These are phyloP conservation scores for Muscidifurax raptorellus DNA, from an alignment of 1,140 invertebrate genomes.

Conservation along the genomic window DNA sequence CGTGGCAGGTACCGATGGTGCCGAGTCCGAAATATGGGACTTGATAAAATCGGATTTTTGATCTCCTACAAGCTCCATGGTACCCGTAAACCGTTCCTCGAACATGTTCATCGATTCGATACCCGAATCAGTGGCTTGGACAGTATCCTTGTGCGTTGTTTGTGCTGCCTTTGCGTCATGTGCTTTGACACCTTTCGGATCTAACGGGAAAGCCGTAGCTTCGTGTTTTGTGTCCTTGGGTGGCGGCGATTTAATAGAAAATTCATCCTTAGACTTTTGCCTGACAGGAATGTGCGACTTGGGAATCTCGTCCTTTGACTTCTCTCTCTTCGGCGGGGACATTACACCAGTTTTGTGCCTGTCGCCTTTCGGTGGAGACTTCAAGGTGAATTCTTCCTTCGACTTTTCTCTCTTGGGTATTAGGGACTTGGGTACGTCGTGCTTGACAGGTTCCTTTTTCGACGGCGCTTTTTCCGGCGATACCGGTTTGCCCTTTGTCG, in stretches of 20 bases:
- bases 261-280: slow-evolving; percentile 6
- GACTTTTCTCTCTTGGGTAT: slow-evolving; percentile 16
- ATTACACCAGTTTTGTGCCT: slow-evolving; percentile 3
- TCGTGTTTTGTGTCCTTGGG: background rate
- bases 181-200: slow-evolving; percentile 2
- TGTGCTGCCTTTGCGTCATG: background rate
- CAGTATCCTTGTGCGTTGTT: background rate
- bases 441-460: background rate
- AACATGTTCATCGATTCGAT: background rate
- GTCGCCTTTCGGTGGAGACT: background rate
- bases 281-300: background rate
- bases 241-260: slow-evolving; percentile 3
- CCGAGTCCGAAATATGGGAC: too few relatives aligned
- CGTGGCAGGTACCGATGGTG: background rate
- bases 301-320: slow-evolving; percentile 22
- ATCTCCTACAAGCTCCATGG: background rate
- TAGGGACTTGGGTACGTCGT: background rate
- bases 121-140: background rate
- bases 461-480: background rate
- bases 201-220: background rate
- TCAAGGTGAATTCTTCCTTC: slow-evolving; percentile 38
- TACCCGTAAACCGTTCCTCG: background rate
- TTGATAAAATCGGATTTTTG: background rate
- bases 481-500: background rate
- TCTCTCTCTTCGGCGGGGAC: slow-evolving; percentile 8